These are phyloP conservation scores for Pangasianodon gigas DNA, from an alignment of 2,113 vertebrate genomes.

Conservation along the genomic window DNA sequence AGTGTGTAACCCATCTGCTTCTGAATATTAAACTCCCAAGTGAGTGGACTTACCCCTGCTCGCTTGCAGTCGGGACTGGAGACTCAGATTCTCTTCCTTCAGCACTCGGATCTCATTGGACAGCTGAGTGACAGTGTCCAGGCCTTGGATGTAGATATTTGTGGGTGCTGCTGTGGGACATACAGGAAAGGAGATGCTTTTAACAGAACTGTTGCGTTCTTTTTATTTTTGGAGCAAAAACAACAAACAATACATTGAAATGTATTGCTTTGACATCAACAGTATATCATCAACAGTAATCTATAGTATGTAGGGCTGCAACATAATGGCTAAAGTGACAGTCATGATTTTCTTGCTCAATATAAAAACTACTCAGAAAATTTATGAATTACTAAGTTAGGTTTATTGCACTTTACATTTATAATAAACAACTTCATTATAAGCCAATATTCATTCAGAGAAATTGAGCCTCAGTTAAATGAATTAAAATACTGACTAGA, in stretches of 20 bases:
- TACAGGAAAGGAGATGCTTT: not conserved
- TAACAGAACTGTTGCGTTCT: not conserved
- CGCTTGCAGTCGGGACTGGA: conserved; percentile 78
- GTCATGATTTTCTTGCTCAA: not conserved
- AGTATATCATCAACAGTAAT: not conserved
- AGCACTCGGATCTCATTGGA: conserved; percentile 80
- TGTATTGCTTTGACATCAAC: not conserved
- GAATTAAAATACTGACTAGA: not conserved
- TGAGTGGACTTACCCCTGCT: conserved; percentile 74
- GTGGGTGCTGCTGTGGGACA: conserved; percentile 72
- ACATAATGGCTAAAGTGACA: not conserved
- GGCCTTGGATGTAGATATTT: conserved; percentile 75
- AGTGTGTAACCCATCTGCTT: not conserved
- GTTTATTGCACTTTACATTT: not conserved
- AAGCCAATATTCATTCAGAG: not conserved
- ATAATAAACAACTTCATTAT: not conserved
- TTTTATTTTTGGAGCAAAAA: not conserved
- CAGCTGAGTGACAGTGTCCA: conserved; percentile 79
- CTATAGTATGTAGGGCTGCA: not conserved
- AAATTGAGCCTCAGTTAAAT: not conserved
- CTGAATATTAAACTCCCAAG: not conserved
- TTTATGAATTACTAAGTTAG: not conserved
- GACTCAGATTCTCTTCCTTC: conserved; percentile 71
- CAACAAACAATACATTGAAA: not conserved
- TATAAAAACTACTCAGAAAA: not conserved